phyloP scores from a whole-genome alignment of 2,888 invertebrate genomes.

The Pharmacophagus antenor region DNA sequence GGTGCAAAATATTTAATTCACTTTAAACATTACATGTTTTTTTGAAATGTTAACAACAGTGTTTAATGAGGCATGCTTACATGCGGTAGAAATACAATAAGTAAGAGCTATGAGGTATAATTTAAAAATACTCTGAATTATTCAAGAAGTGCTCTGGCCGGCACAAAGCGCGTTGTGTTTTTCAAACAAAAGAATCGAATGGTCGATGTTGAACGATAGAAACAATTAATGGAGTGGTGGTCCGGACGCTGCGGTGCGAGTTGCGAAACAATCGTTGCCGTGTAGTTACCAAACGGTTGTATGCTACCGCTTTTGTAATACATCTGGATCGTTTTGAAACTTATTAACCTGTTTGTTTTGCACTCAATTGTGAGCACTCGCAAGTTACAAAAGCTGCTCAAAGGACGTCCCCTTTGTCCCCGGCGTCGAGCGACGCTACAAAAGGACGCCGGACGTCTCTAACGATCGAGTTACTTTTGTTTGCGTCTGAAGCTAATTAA shows the following conservation, averaged over 20 bases:
- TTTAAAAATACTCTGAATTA: conserved; percentile 32
- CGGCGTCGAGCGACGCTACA: conserved; percentile 55
- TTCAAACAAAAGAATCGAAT: conserved; percentile 68
- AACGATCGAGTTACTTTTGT: conserved; percentile 77
- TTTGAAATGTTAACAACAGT: conserved; percentile 40
- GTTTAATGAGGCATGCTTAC: conserved; percentile 37
- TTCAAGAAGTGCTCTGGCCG: conserved; percentile 29
- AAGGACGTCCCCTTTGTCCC: conserved; percentile 69
- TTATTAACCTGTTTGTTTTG: conserved; percentile 77
- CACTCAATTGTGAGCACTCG: conserved; percentile 59
- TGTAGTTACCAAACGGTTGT: conserved; percentile 73
- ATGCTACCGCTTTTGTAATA: conserved; percentile 77
- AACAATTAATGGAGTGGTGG: conserved; percentile 79
- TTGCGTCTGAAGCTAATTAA: conserved; percentile 65
- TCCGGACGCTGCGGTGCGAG: conserved; percentile 75
- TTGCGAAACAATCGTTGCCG: conserved; percentile 71
- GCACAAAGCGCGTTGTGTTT: conserved; percentile 49
- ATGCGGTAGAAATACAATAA: conserved; percentile 37
- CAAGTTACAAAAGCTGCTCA: conserved; percentile 60
- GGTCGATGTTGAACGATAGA: conserved; percentile 62
- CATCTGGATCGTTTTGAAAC: conserved; percentile 81
- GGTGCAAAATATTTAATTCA: conserved; percentile 55
- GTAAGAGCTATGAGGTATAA: conserved; percentile 25
- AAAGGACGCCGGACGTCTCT: conserved; percentile 53
- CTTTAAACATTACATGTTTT: conserved; percentile 43